These are phyloP conservation scores for Macrosteles quadrilineatus DNA, from an alignment of 1,140 invertebrate genomes.

Conservation along the genomic window DNA sequence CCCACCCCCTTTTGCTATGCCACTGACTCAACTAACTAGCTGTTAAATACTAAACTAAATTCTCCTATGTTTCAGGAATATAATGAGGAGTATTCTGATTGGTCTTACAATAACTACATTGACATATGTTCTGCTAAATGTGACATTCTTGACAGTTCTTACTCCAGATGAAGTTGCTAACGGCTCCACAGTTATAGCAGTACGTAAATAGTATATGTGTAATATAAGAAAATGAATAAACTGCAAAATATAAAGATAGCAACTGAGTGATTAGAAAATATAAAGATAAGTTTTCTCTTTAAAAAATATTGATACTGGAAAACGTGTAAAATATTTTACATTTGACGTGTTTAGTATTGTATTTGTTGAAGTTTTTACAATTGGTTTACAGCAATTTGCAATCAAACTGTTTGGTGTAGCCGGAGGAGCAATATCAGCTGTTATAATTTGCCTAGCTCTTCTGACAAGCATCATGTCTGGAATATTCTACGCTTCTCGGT, in stretches of 20 bases:
- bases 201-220: neutral
- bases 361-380: too few species aligned
- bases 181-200: neutral
- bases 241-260: neutral
- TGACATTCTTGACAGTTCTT: conserved; percentile 6
- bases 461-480: conserved; percentile 1
- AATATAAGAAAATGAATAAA: neutral
- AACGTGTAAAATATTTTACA: too few species aligned
- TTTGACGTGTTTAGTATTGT: too few species aligned
- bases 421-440: neutral
- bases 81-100: neutral
- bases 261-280: neutral
- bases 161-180: neutral
- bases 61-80: conserved; percentile 10
- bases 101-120: neutral
- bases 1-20: too few species aligned
- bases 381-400: neutral
- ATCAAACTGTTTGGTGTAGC: neutral
- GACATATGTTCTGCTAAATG: neutral
- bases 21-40: too few species aligned
- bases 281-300: neutral
- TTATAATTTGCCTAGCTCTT: neutral
- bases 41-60: too few species aligned
- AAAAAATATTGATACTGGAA: too few species aligned
- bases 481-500: conserved; percentile 7